These are phyloP conservation scores for Brachionus paranguensis DNA, from an alignment of 1,140 invertebrate species.

Conservation along the genomic window DNA sequence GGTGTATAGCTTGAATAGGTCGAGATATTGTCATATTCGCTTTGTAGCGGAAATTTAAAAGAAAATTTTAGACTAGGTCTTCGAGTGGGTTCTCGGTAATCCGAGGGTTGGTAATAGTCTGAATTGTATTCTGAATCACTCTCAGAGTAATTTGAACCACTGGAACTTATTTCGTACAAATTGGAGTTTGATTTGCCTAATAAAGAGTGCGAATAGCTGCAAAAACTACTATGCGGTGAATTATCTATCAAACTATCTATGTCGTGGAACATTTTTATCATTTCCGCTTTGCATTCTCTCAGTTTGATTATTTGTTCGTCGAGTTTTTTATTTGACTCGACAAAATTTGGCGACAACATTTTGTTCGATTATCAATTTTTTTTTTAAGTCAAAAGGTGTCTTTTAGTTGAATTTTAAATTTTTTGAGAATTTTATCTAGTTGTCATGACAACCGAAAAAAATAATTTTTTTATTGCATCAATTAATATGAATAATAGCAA, in stretches of 20 bases:
- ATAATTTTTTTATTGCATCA: not conserved
- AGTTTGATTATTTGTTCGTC: conserved; percentile 9
- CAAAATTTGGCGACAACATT: not conserved
- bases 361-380: not conserved
- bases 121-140: not conserved
- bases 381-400: not conserved
- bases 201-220: not conserved
- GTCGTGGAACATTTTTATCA: conserved; percentile 1
- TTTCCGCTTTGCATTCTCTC: conserved; percentile 3
- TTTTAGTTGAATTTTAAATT: not conserved
- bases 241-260: not conserved
- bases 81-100: not conserved
- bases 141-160: not conserved
- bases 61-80: not conserved
- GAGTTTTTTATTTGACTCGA: conserved; percentile 5
- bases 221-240: not conserved
- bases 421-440: not conserved
- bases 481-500: not conserved
- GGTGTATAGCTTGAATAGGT: not conserved
- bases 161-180: not conserved
- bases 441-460: not conserved
- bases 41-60: not conserved
- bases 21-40: not conserved
- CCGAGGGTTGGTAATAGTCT: too few species aligned
- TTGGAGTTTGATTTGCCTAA: not conserved